A percentile compares a stretch with the other conserved stretches of the same genome.
These are phyloP conservation scores for Drosophila longiperda DNA, from an alignment of 2,888 invertebrate genomes.

Conservation along the genomic window DNA sequence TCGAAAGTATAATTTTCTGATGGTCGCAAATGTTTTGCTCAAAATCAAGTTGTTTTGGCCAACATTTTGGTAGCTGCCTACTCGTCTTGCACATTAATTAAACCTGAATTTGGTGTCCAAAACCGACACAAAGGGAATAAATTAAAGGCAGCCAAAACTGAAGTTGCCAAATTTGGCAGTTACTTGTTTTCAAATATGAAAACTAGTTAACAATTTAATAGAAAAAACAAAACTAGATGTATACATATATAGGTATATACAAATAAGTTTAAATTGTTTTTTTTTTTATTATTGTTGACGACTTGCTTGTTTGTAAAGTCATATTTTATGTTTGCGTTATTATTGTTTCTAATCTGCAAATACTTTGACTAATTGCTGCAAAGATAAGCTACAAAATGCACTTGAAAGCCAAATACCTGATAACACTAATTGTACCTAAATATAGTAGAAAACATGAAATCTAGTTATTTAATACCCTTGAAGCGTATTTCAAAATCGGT, in stretches of 20 bases:
- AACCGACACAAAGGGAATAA: constrained; percentile 43
- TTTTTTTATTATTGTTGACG: constrained; percentile 31
- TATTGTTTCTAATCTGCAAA: constrained; percentile 51
- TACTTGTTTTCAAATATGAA: constrained; percentile 29
- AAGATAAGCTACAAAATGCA: constrained; percentile 50
- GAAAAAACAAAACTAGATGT: background rate
- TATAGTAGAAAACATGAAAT: background rate
- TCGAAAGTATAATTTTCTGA: background rate
- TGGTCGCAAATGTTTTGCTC: constrained; percentile 10
- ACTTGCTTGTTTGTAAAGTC: constrained; percentile 10
- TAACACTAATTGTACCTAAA: constrained; percentile 27
- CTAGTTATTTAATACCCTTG: background rate
- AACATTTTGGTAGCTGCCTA: constrained; percentile 25
- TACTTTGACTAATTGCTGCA: constrained; percentile 54
- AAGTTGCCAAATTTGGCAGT: constrained; percentile 25
- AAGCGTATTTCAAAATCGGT: background rate
- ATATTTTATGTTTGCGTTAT: constrained; percentile 36
- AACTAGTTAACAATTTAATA: constrained; percentile 51
- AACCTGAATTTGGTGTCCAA: constrained; percentile 36
- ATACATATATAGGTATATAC: constrained; percentile 4
- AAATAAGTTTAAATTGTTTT: constrained; percentile 16
- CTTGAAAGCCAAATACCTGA: constrained; percentile 42
- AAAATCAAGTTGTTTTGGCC: constrained; percentile 36
- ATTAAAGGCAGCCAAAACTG: constrained; percentile 30
- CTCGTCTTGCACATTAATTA: constrained; percentile 44